Conservation (phyloP, 2,888 invertebrate species). For the Hypolimnas misippus region DNA sequence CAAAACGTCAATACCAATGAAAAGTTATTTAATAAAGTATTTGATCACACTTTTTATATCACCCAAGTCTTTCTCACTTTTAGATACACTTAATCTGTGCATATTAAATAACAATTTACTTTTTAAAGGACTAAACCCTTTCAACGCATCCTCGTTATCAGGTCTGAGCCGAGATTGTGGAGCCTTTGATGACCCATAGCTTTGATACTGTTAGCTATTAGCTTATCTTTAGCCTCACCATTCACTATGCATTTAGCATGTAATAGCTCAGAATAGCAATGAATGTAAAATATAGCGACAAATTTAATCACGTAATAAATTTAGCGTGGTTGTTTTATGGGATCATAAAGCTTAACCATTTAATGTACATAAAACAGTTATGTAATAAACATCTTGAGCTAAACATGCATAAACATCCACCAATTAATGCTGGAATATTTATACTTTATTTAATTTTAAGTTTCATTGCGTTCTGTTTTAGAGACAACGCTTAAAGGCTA, state of each 20-base stretch:
- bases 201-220: slow-evolving; percentile 25
- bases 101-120: slow-evolving; percentile 14
- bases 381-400: no score
- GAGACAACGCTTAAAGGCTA: no score
- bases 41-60: no score
- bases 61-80: neutral
- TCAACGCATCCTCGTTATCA: slow-evolving; percentile 25
- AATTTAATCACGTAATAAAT: no score
- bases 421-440: neutral
- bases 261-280: neutral
- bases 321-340: no score
- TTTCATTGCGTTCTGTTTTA: no score
- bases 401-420: no score
- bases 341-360: no score
- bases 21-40: no score
- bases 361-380: no score
- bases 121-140: slow-evolving; percentile 18
- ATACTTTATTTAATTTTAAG: neutral
- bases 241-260: slow-evolving; percentile 13
- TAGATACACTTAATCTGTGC: neutral
- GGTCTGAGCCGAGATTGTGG: slow-evolving; percentile 19
- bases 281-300: neutral
- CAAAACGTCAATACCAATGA: no score
- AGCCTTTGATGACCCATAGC: slow-evolving; percentile 26
- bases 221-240: slow-evolving; percentile 16